phyloP scores from a whole-genome alignment of 2,113 vertebrate species.

The Mesocricetus auratus region DNA sequence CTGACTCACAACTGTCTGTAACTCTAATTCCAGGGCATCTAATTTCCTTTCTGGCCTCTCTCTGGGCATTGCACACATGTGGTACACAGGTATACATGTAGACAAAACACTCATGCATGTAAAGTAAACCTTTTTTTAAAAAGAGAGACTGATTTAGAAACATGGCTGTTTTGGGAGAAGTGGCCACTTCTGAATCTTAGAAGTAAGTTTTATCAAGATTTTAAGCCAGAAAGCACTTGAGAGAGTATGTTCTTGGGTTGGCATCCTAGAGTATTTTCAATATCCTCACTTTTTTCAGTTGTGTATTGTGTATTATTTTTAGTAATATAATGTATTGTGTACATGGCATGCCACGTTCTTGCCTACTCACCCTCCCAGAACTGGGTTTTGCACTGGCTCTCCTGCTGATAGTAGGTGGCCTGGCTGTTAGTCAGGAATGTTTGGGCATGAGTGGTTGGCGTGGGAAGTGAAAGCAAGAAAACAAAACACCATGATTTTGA shows the following conservation, averaged over 20 bases:
- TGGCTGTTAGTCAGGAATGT: background rate
- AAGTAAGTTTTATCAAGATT: constrained; percentile 19
- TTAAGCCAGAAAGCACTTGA: constrained; percentile 24
- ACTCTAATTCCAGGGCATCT: background rate
- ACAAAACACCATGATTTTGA: background rate
- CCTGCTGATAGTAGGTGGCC: background rate
- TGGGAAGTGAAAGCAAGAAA: background rate
- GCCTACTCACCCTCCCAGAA: background rate
- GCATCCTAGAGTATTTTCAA: background rate
- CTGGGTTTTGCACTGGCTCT: background rate
- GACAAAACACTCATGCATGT: background rate
- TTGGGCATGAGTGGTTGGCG: no score
- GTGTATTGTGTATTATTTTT: background rate
- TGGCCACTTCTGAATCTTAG: background rate
- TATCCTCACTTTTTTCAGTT: background rate
- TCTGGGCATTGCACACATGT: background rate
- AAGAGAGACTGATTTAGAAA: constrained; percentile 32
- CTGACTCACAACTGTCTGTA: background rate
- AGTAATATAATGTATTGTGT: background rate
- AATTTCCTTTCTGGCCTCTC: background rate
- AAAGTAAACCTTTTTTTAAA: background rate
- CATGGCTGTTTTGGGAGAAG: background rate
- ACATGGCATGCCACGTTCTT: accelerated
- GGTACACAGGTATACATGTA: background rate
- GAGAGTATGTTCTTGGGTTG: background rate